Evolutionary conservation across 2,113 vertebrate genomes (phyloP), one percentile per base, ranked within the genome.

Genomic region (Thunnus thynnus): DNA sequence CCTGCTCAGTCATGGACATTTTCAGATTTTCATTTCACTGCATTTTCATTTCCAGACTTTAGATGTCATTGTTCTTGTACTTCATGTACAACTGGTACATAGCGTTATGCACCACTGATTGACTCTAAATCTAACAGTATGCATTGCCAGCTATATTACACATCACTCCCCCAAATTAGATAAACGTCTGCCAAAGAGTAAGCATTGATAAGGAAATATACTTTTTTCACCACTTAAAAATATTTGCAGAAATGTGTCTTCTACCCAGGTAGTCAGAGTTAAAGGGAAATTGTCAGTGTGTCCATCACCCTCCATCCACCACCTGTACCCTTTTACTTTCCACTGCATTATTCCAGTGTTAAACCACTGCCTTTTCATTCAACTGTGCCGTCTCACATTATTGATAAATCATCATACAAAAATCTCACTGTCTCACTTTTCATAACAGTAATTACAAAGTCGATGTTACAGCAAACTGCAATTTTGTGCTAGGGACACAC

Each of bases 371-470:
- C 13, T 27, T 41, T 51, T 30, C 8, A 48, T 60, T 55, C 20
- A 58, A 5, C 13, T 18, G 17, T 1, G 22, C 13, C 22, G 22
- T 71, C 54, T 54, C 14, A 73, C 56, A 60, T 5, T 17, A 30
- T 20, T 14, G 13, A 50, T 12, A 62, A 44, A 56, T 55, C 4
- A 30, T 60, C 16, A 18, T 32, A 3, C 20, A 60, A 47, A 66
- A 61, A 72, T 67, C 18, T n/a, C 27, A 10, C 17, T 17, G 5
- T 9, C 46, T 52, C 69, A n/a, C 56, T 74, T 77, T 74, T 48
- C 13, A 55, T 0, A 56, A 72, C 25, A 52, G 27, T 52, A 69
- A 78, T 84, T 54, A 57, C 46, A 87, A 69, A 78, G 25, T 54
- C 50, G 44, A 50, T 18, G 62, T 76, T 44, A 68, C 12, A 47